Base-by-base conservation (phyloP, 2,888 invertebrate species). In the Ectemnius continuus region DNA sequence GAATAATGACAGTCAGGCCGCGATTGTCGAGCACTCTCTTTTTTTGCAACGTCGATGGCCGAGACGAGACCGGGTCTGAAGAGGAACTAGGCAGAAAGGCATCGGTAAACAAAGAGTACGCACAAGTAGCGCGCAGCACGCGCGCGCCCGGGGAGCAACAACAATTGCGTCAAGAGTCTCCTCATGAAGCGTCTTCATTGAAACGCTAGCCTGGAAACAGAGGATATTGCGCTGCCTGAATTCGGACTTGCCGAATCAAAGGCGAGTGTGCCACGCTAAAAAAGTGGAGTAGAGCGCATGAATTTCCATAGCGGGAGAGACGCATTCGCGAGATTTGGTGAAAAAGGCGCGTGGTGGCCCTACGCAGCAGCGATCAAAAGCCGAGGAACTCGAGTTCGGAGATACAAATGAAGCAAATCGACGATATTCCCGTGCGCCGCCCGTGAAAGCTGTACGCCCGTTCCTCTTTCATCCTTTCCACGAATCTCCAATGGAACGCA, bases 161-260 rank as follows among this genome's bases (percentile, higher is more conserved):
- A 52, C 60, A 46, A 47, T 65, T 45, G 67, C 58, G 16, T 48
- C 48, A 67, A 46, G 56, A 76, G 70, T 59, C 67, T 70, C 57
- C 20, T 56, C 62, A 52, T 58, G 61, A 62, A 68, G 64, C 46
- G 65, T 67, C 52, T 60, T 70, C 65, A 68, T 70, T 63, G 63
- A 66, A 56, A 52, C 63, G 72, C 61, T 14, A 13, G n/a, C n/a
- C 4, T 6, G 52, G 16, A 52, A 52, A 52, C 46, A 56, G 45
- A 46, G 69, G 73, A 73, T 73, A 77, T 77, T 77, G 77, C 73
- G 67, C 28, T 28, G 67, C 61, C 67, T 77, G 77, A 77, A 76
- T 77, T 77, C 73, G 69, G 77, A 77, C 77, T 62, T 47, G 46
- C 45, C 56, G 77, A 73, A 76, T 77, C 77, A 76, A 77, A 77